These are phyloP conservation scores for Lepidocolaptes lacrymiger DNA, from an alignment of 2,797 vertebrate species.

Conservation along the genomic window DNA sequence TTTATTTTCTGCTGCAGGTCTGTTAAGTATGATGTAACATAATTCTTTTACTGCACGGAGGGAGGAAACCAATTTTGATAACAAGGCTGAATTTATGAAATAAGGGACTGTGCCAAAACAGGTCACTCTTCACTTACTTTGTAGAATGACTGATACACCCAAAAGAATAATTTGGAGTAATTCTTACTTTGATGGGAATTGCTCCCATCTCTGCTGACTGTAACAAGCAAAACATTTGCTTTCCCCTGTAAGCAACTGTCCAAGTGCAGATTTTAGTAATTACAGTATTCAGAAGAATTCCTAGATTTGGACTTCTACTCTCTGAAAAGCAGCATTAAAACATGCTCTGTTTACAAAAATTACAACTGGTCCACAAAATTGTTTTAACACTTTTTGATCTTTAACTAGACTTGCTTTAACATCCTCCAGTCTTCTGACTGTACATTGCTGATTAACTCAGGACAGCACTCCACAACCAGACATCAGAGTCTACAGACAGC, in stretches of 20 bases:
- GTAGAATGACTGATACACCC: background rate
- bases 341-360: background rate
- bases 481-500: background rate
- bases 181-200: slow-evolving; percentile 19
- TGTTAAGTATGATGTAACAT: background rate
- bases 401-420: background rate
- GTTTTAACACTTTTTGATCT: background rate
- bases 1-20: background rate
- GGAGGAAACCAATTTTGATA: background rate
- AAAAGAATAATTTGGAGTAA: background rate
- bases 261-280: background rate
- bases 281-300: background rate
- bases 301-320: background rate
- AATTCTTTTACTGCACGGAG: background rate
- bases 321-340: slow-evolving; percentile 2
- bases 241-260: background rate
- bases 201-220: background rate
- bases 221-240: background rate
- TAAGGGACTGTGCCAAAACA: background rate
- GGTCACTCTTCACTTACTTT: background rate
- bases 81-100: background rate
- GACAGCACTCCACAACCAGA: background rate
- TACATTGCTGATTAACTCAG: background rate
- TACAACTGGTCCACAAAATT: background rate
- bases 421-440: background rate